Percentiles rank a stretch among this genome's conserved stretches.
phyloP scores from a whole-genome alignment of 2,888 invertebrate genomes.

The Xylota segnis region DNA sequence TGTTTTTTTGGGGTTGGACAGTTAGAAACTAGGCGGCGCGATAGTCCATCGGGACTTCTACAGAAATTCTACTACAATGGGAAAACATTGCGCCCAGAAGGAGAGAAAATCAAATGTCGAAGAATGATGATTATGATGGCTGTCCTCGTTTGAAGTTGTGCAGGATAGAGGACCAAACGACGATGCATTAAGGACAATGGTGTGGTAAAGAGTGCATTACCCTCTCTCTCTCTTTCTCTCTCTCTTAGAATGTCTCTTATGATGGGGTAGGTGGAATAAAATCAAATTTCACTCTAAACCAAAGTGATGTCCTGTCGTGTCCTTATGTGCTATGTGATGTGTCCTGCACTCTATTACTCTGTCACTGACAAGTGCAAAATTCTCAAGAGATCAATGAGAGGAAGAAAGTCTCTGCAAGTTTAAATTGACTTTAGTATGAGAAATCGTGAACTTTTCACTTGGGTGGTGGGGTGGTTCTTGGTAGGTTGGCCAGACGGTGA shows the following conservation, averaged over 20 bases:
- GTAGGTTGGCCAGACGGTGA: not conserved
- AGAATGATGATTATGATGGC: slow-evolving; percentile 54
- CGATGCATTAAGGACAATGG: slow-evolving; percentile 66
- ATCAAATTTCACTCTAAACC: slow-evolving; percentile 71
- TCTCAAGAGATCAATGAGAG: slow-evolving; percentile 70
- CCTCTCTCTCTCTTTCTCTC: no score
- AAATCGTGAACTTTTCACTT: slow-evolving; percentile 49
- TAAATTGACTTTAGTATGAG: slow-evolving; percentile 57
- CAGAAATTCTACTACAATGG: slow-evolving; percentile 4
- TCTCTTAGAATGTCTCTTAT: not conserved
- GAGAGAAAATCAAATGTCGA: slow-evolving; percentile 42
- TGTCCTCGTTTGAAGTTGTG: slow-evolving; percentile 30
- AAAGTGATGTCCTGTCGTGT: slow-evolving; percentile 75
- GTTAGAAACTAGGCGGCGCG: slow-evolving; percentile 15
- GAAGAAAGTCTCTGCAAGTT: slow-evolving; percentile 56
- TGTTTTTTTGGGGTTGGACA: not conserved
- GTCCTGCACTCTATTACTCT: slow-evolving; percentile 67
- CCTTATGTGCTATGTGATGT: slow-evolving; percentile 65
- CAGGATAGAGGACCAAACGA: slow-evolving; percentile 35
- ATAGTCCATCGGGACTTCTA: not conserved
- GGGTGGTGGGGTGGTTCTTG: slow-evolving; percentile 4
- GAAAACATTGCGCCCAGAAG: slow-evolving; percentile 17
- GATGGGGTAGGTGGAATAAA: slow-evolving; percentile 39
- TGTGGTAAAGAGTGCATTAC: slow-evolving; percentile 46
- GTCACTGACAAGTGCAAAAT: slow-evolving; percentile 69